Percentiles rank a stretch among this genome's conserved stretches.
Evolutionary conservation across 2,888 invertebrate genomes (phyloP).

Genomic region (Phrixothrix hirtus): DNA sequence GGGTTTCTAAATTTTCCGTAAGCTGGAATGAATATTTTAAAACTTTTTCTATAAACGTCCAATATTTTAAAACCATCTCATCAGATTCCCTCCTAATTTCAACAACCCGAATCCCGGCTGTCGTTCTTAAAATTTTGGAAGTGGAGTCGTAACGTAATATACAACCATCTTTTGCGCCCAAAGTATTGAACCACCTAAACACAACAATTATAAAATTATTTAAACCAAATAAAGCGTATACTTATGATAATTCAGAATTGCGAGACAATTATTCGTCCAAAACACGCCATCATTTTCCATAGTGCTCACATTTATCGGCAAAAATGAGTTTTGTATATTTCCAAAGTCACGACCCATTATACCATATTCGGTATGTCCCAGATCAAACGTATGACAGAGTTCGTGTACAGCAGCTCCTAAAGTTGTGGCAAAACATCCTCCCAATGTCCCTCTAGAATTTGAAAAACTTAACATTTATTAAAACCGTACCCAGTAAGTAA

Average conservation of each 20-base stretch:
- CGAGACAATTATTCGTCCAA: conserved; percentile 67
- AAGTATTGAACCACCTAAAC: conserved; percentile 59
- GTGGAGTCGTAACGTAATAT: conserved; percentile 47
- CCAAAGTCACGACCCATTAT: conserved; percentile 94
- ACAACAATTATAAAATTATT: conserved; percentile 62
- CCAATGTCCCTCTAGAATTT: conserved; percentile 77
- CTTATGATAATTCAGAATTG: conserved; percentile 68
- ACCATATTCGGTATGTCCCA: conserved; percentile 88
- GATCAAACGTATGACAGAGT: conserved; percentile 90
- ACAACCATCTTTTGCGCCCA: conserved; percentile 21
- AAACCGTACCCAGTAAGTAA: too few relatives aligned
- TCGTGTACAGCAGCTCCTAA: conserved; percentile 92
- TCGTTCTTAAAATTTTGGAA: conserved; percentile 61
- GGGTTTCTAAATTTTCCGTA: conserved; percentile 60
- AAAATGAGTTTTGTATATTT: conserved; percentile 77
- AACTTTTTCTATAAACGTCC: conserved; percentile 64
- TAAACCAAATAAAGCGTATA: conserved; percentile 63
- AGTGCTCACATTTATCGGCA: too few relatives aligned
- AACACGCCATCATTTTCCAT: conserved; percentile 59
- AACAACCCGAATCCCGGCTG: conserved; percentile 66
- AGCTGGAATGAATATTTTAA: conserved; percentile 64
- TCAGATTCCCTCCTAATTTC: conserved; percentile 66
- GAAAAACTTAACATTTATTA: too few relatives aligned
- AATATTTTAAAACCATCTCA: conserved; percentile 65
- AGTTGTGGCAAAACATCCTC: conserved; percentile 88